These are phyloP conservation scores for Nyctalus aviator DNA, from an alignment of 2,797 vertebrate species.

Conservation along the genomic window DNA sequence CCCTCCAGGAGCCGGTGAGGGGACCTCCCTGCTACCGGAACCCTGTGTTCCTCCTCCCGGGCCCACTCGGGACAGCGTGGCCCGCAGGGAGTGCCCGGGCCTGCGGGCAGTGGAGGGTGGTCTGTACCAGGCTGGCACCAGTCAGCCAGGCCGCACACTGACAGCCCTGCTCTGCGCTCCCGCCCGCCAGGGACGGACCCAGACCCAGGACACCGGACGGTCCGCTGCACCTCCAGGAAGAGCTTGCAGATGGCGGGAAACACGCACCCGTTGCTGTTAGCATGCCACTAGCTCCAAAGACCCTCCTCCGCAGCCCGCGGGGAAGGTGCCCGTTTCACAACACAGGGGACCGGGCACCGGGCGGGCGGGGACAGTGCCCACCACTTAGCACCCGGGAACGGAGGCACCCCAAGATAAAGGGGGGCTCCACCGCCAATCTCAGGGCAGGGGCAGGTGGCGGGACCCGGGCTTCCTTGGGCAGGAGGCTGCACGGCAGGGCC, in stretches of 20 bases:
- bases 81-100: not conserved
- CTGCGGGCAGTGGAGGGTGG: not conserved
- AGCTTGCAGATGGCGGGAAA: not conserved
- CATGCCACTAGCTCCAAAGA: not conserved
- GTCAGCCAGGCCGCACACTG: not conserved
- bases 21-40: not conserved
- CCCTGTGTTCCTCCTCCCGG: not conserved
- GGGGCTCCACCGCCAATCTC: not conserved
- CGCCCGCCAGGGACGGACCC: not conserved
- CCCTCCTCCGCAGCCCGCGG: too few relatives aligned
- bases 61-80: constrained; percentile 17
- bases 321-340: not conserved
- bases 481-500: not conserved
- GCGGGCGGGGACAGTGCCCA: not conserved
- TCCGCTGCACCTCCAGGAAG: not conserved
- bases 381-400: not conserved
- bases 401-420: not conserved
- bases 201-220: fast-evolving
- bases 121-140: not conserved
- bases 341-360: not conserved
- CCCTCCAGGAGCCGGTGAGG: not conserved
- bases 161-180: not conserved
- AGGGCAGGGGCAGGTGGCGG: not conserved
- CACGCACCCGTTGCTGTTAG: not conserved
- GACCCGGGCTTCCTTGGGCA: not conserved